Evolutionary conservation across 2,113 vertebrate genomes (phyloP).

Genomic region (Mugil cephalus): DNA sequence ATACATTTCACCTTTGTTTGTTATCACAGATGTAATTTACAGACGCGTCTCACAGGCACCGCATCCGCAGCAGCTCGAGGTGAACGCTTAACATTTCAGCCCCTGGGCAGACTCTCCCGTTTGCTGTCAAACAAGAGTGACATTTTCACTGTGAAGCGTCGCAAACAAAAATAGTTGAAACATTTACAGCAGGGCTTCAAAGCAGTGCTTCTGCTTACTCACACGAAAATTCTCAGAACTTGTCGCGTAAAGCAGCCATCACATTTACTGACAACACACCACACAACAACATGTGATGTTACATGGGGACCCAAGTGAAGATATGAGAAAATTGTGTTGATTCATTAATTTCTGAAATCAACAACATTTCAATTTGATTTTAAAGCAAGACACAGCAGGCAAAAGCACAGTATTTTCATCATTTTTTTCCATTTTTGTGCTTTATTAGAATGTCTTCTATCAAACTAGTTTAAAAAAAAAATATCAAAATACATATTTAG

Average conservation of each 20-base stretch:
- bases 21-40: slow-evolving; percentile 23
- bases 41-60: background rate
- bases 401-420: no score
- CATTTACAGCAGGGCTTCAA: slow-evolving; percentile 9
- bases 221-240: background rate
- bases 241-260: background rate
- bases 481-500: no score
- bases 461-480: no score
- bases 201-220: background rate
- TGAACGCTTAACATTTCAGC: slow-evolving; percentile 22
- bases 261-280: background rate
- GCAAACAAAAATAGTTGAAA: background rate
- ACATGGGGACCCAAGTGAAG: no score
- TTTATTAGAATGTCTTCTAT: no score
- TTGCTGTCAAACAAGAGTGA: slow-evolving; percentile 27
- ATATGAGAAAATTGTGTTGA: no score
- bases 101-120: slow-evolving; percentile 19
- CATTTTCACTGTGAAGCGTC: slow-evolving; percentile 14
- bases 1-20: slow-evolving; percentile 24
- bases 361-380: no score
- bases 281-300: no score
- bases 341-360: no score
- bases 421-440: no score
- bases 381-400: no score
- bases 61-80: slow-evolving; percentile 27